Conservation (phyloP, 1,140 invertebrate genomes). For the Protaetia brevitarsis region DNA sequence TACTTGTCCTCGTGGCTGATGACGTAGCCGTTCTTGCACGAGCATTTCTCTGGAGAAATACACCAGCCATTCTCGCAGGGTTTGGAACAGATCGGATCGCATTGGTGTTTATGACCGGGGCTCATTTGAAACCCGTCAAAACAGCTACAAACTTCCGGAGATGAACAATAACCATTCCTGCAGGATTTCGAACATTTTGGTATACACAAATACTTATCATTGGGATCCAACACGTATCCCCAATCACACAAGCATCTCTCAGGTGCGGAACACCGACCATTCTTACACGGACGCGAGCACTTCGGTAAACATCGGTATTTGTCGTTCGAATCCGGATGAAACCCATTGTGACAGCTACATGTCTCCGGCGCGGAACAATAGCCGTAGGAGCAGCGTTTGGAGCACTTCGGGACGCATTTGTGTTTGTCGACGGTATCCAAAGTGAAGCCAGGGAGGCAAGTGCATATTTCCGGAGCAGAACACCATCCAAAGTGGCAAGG, state of each 20-base stretch:
- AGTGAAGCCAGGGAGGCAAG: background rate
- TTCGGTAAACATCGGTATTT: background rate
- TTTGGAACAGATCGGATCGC: constrained; percentile 54
- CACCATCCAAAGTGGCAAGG: constrained; percentile 1
- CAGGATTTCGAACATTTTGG: constrained; percentile 45
- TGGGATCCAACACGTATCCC: constrained; percentile 26
- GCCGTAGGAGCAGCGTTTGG: constrained; percentile 43
- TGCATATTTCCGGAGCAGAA: background rate
- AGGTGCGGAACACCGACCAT: background rate
- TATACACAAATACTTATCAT: constrained; percentile 46
- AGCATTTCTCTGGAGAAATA: constrained; percentile 43
- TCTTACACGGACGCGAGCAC: background rate
- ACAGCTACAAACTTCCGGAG: constrained; percentile 50
- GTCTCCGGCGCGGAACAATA: constrained; percentile 26
- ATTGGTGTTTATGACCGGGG: constrained; percentile 34
- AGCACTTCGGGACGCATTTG: constrained; percentile 48
- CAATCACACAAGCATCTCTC: background rate
- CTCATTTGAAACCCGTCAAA: constrained; percentile 45
- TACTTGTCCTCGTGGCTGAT: constrained; percentile 33
- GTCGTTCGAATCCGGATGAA: constrained; percentile 8
- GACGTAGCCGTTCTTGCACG: constrained; percentile 48
- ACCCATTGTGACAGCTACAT: constrained; percentile 38
- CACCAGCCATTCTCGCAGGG: constrained; percentile 52
- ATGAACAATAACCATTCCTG: constrained; percentile 49
- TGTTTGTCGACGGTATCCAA: background rate